Evolutionary conservation across 2,113 vertebrate species (phyloP), one percentile per base, ranked within the genome.

Genomic region (Callospermophilus lateralis): DNA sequence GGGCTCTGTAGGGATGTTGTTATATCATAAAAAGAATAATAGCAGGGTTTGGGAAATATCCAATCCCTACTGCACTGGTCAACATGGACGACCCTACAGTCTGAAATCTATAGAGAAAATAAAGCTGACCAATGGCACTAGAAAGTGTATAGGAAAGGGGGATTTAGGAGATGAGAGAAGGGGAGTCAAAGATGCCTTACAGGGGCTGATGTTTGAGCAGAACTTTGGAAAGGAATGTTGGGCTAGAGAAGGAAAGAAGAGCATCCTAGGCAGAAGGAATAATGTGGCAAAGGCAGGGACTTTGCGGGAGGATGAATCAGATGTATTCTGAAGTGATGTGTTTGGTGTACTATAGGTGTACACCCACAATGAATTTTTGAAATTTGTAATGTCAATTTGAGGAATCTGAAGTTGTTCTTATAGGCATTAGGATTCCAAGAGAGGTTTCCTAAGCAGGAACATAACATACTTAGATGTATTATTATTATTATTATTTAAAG

Each of bases 101-200:
- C 28, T 91, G 63, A 91, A 83, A 68, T 94, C 65, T 94, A 15
- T 80, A 73, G 74, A 92, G 42, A 92, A 70, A 95, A 58, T 48
- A 30, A 85, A 97, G 89, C 68, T 91, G 92, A 65, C 74, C 78
- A 94, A 55, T 91, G 42, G 37, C 42, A 83, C 81, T 85, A 80
- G 55, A 95, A 94, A 92, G 88, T 93, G 65, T 77, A 39, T 34
- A 73, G 70, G 45, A 94, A 30, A 90, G 20, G 74, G 11, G 42
- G 58, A 30, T 84, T 94, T 95, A 92, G 83, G 58, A 86, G 84
- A 92, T 58, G 73, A 93, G 92, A 83, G 88, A 15, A 34, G 15
- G 37, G 39, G 8, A 79, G 74, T 80, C 58, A 58, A n/a, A 94
- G 70, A 79, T 28, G 70, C 16, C 58, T 78, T 30, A 32, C 58